Conservation (phyloP, 2,888 invertebrate species). For the Drosophila pseudotalamancana region DNA sequence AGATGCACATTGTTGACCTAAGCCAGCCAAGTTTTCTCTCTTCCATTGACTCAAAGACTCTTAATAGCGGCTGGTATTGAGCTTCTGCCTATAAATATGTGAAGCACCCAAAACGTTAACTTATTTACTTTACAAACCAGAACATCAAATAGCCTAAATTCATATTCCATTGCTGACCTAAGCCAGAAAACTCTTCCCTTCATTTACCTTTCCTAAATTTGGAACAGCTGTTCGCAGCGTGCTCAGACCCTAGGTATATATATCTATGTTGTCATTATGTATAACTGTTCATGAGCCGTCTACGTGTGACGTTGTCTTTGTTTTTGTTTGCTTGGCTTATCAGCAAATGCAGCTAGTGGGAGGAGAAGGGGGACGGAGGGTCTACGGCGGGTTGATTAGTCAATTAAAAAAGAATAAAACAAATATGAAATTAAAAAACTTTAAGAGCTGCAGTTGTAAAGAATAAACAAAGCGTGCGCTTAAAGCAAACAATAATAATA, state of each 20-base stretch:
- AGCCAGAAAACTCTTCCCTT: too few species aligned
- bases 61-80: too few species aligned
- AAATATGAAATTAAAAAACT: constrained; percentile 33
- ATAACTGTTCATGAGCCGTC: constrained; percentile 51
- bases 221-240: constrained; percentile 30
- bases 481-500: constrained; percentile 43
- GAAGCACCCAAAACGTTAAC: too few species aligned
- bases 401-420: constrained; percentile 53
- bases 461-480: constrained; percentile 48
- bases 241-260: constrained; percentile 15
- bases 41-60: too few species aligned
- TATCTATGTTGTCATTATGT: constrained; percentile 18
- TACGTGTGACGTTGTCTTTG: constrained; percentile 57
- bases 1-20: too few species aligned
- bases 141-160: too few species aligned
- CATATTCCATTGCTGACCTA: too few species aligned
- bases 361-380: neutral
- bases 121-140: too few species aligned
- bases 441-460: constrained; percentile 48
- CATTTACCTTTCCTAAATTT: too few species aligned
- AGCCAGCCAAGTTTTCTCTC: too few species aligned
- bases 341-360: constrained; percentile 15
- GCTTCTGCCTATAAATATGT: too few species aligned
- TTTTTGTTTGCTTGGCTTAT: constrained; percentile 46
- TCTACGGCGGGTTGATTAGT: constrained; percentile 21